Percentiles rank a stretch among this genome's conserved stretches.
These are phyloP conservation scores for Seladonia tumulorum DNA, from an alignment of 2,888 invertebrate species.

Conservation along the genomic window DNA sequence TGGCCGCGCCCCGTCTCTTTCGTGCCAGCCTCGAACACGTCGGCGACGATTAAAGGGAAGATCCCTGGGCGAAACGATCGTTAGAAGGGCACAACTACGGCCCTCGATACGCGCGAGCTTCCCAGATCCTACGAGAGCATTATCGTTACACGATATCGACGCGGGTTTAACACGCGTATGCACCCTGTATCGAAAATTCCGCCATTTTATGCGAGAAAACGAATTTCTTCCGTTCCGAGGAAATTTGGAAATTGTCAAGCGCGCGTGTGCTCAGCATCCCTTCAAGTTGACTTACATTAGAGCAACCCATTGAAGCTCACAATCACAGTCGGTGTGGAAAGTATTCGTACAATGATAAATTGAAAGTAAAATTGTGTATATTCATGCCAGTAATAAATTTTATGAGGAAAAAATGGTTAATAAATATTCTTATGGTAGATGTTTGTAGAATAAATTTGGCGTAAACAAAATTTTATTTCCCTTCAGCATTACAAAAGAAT, in stretches of 20 bases:
- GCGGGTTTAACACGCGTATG: not conserved
- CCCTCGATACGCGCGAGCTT: not conserved
- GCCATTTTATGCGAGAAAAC: not conserved
- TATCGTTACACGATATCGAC: slow-evolving; percentile 12
- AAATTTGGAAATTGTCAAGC: not conserved
- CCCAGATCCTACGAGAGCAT: slow-evolving; percentile 15
- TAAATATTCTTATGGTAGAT: too few species aligned
- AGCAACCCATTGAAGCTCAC: too few species aligned
- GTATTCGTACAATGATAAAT: too few species aligned
- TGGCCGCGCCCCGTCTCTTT: slow-evolving; percentile 46
- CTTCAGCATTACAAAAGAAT: too few species aligned
- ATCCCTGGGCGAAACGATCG: slow-evolving; percentile 41
- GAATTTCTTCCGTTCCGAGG: not conserved
- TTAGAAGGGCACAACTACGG: slow-evolving; percentile 21
- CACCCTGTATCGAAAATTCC: not conserved
- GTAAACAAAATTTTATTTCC: too few species aligned
- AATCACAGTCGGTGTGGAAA: too few species aligned
- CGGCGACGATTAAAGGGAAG: slow-evolving; percentile 61
- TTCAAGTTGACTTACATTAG: too few species aligned
- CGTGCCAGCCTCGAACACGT: slow-evolving; percentile 38
- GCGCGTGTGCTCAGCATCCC: not conserved
- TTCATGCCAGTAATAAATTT: too few species aligned
- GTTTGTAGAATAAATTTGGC: too few species aligned
- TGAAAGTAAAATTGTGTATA: too few species aligned
- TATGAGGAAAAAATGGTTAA: too few species aligned